Base-by-base conservation (phyloP, 1,140 invertebrate species). In the Caenorhabditis briggsae region DNA sequence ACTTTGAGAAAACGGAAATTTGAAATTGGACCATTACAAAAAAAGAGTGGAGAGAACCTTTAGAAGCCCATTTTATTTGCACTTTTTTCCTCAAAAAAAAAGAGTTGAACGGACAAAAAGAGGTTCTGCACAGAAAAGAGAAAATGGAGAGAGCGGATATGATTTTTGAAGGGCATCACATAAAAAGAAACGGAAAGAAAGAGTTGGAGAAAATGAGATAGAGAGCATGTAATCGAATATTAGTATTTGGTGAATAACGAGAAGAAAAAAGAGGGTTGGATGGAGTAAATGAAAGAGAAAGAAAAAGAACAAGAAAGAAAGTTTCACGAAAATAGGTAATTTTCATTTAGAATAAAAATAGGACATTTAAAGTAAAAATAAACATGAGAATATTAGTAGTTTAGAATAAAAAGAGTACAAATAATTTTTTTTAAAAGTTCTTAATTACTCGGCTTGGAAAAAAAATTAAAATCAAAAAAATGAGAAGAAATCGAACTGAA, bases 151-250 rank as follows among this genome's bases (percentile, higher is more conserved):
- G 46, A 78, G 46, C 70, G 70, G 46, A 78, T 78, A 11, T 50
- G 70, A 78, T 78, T 78, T 46, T 78, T 78, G 70, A 78, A 78
- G n/a, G 43, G 23, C 70, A 78, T 9, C 20, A 46, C 16, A 70
- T 70, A 48, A 46, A 48, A 70, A 48, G 65, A 70, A n/a, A 46
- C 18, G 43, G n/a, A 25, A 78, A 50, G 8, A 23, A 53, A 23
- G 5, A 20, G 43, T 11, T 61, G 18, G 23, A 12, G 33, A 33
- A 33, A 33, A 11, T 20, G 59, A 20, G 23, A 33, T 3, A 61
- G 33, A 70, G 41, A 23, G 41, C n/a, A 46, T 43, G 64, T 70
- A 70, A 78, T 78, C 12, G 46, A 78, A 78, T 48, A 78, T 23
- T 78, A 78, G 70, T 23, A 50, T 46, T 78, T 50, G 43, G n/a